Conservation (phyloP, 2,888 invertebrate genomes). For the Machimus atricapillus region DNA sequence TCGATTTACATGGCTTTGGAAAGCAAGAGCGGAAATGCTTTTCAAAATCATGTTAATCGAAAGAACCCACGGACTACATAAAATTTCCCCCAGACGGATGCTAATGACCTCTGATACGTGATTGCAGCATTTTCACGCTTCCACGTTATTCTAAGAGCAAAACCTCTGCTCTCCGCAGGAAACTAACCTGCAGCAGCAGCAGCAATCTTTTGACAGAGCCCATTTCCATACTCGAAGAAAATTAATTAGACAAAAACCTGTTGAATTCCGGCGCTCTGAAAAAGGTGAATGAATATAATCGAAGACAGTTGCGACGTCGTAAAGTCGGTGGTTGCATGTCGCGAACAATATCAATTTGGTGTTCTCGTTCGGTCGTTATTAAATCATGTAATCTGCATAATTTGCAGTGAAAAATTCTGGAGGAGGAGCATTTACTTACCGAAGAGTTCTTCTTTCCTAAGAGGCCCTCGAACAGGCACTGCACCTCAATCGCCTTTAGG, state of each 20-base stretch:
- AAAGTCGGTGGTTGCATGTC: background rate
- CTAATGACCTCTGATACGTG: conserved; percentile 17
- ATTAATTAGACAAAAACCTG: background rate
- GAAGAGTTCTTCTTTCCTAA: conserved; percentile 72
- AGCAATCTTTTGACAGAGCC: background rate
- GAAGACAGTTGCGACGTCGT: background rate
- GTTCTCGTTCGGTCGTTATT: background rate
- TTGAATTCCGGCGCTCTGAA: background rate
- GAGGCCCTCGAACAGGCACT: conserved; percentile 86
- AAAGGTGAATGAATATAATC: conserved; percentile 13
- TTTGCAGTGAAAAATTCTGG: background rate
- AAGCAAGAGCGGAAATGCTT: background rate
- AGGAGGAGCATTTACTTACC: conserved; percentile 62
- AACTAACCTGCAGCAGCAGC: background rate
- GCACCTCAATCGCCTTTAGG: conserved; percentile 89
- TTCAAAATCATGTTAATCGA: conserved; percentile 4
- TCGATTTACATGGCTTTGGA: background rate
- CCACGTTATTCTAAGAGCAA: background rate
- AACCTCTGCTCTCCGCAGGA: background rate
- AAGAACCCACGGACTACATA: background rate
- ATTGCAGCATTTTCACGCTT: conserved; percentile 15
- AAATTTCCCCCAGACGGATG: background rate
- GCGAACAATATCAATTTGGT: conserved; percentile 27
- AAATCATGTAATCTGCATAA: conserved; percentile 1
- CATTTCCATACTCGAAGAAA: conserved; percentile 15